phyloP scores from a whole-genome alignment of 2,113 vertebrate species.

The Leucoraja erinaceus region DNA sequence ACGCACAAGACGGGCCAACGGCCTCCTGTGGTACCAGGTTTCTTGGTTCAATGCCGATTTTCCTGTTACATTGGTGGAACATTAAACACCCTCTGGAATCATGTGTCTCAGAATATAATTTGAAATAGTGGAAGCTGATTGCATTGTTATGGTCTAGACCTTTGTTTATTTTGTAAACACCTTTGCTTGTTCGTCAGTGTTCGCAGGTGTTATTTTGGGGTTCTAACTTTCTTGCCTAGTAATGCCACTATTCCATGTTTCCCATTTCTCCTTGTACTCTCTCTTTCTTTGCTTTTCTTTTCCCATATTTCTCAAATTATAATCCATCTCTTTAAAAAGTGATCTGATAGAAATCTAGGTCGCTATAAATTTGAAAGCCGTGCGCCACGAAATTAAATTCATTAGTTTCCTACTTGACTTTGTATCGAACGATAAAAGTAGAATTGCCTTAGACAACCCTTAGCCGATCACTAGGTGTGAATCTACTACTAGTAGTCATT shows the following conservation, averaged over 20 bases:
- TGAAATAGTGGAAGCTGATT: not conserved
- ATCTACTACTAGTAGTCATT: not conserved
- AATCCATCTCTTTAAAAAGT: not conserved
- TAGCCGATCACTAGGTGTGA: not conserved
- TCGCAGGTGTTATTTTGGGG: not conserved
- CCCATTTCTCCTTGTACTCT: not conserved
- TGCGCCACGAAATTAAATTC: not conserved
- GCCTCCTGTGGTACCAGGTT: too few relatives aligned
- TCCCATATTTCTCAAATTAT: not conserved
- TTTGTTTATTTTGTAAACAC: not conserved
- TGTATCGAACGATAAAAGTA: not conserved
- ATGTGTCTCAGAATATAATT: not conserved
- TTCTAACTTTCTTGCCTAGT: not conserved
- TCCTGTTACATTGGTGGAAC: not conserved
- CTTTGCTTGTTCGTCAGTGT: not conserved
- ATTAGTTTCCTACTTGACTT: not conserved
- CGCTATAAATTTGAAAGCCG: not conserved
- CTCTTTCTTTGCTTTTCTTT: not conserved
- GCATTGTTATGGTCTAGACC: not conserved
- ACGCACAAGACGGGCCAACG: too few relatives aligned
- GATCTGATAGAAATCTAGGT: too few relatives aligned
- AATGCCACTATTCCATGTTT: not conserved
- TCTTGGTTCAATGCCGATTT: not conserved
- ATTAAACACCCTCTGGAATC: not conserved
- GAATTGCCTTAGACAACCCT: not conserved